Evolutionary conservation across 2,888 invertebrate genomes (phyloP), one percentile per base, ranked within the genome.

Genomic region (Stegana nigrithorax): DNA sequence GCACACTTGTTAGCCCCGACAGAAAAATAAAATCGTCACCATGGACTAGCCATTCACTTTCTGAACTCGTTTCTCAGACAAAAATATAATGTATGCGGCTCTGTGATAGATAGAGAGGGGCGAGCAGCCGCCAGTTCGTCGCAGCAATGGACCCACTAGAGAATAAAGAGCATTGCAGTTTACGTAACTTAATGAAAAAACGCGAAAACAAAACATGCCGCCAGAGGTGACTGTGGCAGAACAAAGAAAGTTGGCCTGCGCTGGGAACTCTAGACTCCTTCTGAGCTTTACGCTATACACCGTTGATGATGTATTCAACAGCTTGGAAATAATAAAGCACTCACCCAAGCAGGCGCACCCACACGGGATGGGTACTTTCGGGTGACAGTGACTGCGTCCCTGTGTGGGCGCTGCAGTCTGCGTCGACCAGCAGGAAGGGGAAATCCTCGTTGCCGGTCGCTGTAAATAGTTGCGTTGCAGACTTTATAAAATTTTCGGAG

Each of bases 241-340:
- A 39, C 1, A 39, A 39, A 39, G 10, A 29, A 29, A 7, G 10
- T 10, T 29, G 29, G 29, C 29, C 8, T 8, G 23, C 23, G 26
- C 6, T 1, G 47, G n/a, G 32, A 32, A n/a, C n/a, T 32, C 2
- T n/a, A 32, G 2, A 5, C 12, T 32, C 32, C 2, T 32, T n/a
- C 2, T 39, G 14, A 39, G n/a, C 12, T n/a, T 32, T 26, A 26
- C 50, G 32, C 12, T 25, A 17, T 47, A 47, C 25, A 47, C 1
- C 53, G 53, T 55, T 55, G 53, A 55, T 55, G 53, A 55, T 26
- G 53, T 55, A 55, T 55, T 55, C 53, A 61, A 61, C 56, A 56
- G 56, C 45, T 36, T 39, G 61, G 56, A 61, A 61, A 56, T 61
- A 61, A 61, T 56, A 36, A 47, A 45, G 56, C 56, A 56, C 32